Evolutionary conservation across 1,140 invertebrate genomes (phyloP), one percentile per base, ranked within the genome.

Genomic region (Nebria ingens): DNA sequence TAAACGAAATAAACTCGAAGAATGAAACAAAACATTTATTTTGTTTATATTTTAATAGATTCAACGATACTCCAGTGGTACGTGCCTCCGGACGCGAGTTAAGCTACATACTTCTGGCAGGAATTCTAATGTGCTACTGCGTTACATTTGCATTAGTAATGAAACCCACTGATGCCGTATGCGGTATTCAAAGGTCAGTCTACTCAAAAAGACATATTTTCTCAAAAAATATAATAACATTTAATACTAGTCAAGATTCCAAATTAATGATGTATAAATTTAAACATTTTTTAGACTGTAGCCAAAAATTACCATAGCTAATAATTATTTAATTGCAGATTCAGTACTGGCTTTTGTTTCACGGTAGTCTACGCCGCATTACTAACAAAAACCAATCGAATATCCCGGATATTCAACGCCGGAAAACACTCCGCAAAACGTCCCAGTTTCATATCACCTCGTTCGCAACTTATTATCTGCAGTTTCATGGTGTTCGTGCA

Each of bases 391-490:
- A 95, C 92, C 2, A 94, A 93, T 74, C 76, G 91, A 22, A 96
- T 96, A 58, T 83, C 89, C 2, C 75, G 93, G 15, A 96, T 97
- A 61, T 96, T 97, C 72, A 86, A 89, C 60, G 87, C 88, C 2
- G 86, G 91, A 55, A 89, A 89, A 65, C 83, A 86, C 57, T 92
- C 91, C 11, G 90, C 91, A 0, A 86, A 89, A 65, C 72, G 92
- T 58, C 93, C 93, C 2, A 87, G 84, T 15, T 91, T 95, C 68
- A 97, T 97, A 60, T 94, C 92, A 25, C 93, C 94, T 0, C 83
- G 85, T 63, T 97, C 93, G 1, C 94, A 98, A 70, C 76, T 97
- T 22, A 81, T 91, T 59, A 97, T 97, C 64, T 95, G 93, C 66
- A 74, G 79, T 40, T 81, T 83, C 51, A 73, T 97, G 15, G 81